A percentile compares a stretch with the other conserved stretches of the same genome.
phyloP scores from a whole-genome alignment of 1,140 invertebrate genomes.

The Cataglyphis hispanica region DNA sequence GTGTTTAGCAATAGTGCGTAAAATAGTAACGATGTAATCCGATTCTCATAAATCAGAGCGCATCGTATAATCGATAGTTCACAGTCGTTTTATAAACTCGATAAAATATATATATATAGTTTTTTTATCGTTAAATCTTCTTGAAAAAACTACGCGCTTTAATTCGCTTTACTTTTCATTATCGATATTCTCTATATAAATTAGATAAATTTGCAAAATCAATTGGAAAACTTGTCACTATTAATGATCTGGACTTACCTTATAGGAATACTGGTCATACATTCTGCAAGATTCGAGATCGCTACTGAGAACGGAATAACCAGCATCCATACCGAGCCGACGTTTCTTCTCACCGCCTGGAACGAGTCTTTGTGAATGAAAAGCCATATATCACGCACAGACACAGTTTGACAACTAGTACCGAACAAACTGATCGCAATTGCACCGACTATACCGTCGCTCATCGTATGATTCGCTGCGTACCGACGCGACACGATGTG shows the following conservation, averaged over 20 bases:
- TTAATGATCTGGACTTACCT: conserved; percentile 85
- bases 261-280: conserved; percentile 90
- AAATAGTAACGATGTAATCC: not conserved
- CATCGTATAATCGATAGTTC: not conserved
- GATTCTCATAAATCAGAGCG: not conserved
- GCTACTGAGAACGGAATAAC: conserved; percentile 88
- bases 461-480: conserved; percentile 76
- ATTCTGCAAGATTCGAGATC: conserved; percentile 90
- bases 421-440: conserved; percentile 84
- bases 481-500: conserved; percentile 4
- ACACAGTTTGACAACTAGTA: conserved; percentile 70
- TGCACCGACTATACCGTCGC: conserved; percentile 83
- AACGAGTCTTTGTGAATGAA: conserved; percentile 78
- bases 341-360: conserved; percentile 82
- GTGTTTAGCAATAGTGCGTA: not conserved
- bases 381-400: conserved; percentile 56
- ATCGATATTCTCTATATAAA: not conserved
- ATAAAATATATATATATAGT: not conserved
- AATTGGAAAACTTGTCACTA: not conserved
- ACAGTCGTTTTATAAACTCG: not conserved
- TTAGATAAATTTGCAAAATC: not conserved
- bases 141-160: not conserved
- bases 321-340: conserved; percentile 88
- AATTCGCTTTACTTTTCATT: not conserved
- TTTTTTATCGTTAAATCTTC: not conserved